Evolutionary conservation across 2,113 vertebrate species (phyloP), one percentile per base, ranked within the genome.

Genomic region (Hippocampus mohnikei): DNA sequence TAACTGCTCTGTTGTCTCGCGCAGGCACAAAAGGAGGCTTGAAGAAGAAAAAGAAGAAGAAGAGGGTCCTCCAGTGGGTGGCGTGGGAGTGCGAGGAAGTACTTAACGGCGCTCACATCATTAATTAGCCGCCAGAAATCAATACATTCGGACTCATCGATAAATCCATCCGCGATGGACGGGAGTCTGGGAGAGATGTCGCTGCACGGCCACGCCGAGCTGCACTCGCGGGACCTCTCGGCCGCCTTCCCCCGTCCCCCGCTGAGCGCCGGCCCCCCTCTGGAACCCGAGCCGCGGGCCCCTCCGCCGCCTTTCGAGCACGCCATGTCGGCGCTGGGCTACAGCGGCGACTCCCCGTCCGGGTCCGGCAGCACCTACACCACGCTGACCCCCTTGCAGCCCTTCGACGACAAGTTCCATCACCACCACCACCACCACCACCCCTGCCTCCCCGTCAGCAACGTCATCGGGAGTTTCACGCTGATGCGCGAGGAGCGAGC

Each of bases 381-480:
- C 63, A 98, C 96, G 21, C 94, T 98, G 71, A 96, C 97, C 62
- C 97, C 96, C 48, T 92, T 98, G 76, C 97, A 97, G 93, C 97
- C 92, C 92, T 97, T 93, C 95, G 95, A 41, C 94, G 96, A 98
- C 84, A 98, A 98, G 93, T 98, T 96, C 90, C 95, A 95, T 85
- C 96, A 94, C 64, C 95, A 65, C 10, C 63, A 65, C 52, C 94
- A 96, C 78, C 94, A 65, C 11, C 62, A 95, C 33, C 94, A 96
- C 85, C 95, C 96, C 90, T 94, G 95, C 77, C 88, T 96, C 60
- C 76, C 95, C 0, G 82, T 91, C 33, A 94, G 95, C 68, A 96
- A 95, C 85, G 96, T 98, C 66, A 95, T 95, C 87, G 97, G 96
- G 77, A 95, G 95, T 92, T 98, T 98, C 89, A 94, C 96, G 81